Evolutionary conservation across 2,113 vertebrate genomes (phyloP), one percentile per base, ranked within the genome.

Genomic region (Xiphophorus couchianus): DNA sequence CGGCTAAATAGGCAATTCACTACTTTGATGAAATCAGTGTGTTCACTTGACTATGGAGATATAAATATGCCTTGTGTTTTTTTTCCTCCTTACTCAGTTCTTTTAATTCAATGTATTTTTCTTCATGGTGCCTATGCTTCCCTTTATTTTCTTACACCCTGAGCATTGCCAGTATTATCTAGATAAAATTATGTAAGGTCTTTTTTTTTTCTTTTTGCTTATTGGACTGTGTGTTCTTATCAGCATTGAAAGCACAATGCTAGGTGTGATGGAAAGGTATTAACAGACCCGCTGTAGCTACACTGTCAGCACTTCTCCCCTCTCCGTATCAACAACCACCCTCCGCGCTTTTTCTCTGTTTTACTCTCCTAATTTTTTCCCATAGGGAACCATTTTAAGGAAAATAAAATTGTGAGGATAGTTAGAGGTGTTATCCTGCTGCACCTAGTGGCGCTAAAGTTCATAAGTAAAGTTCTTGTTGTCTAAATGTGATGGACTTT

Each of bases 191-290:
- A 89, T 90, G 88, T 83, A 70, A 83, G 84, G 66, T 81, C 89
- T 86, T 84, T 51, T 78, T 70, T 77, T 75, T 42, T 79, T 58
- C 69, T 88, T 90, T 90, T 87, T 90, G 90, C 92, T 92, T 93
- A 90, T 92, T 93, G 90, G 90, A 92, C 91, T 90, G 88, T 87
- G 82, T 88, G 90, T 90, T 92, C 92, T 93, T 93, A 93, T 93
- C 92, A 92, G 92, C 86, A 84, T 79, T 63, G 81, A 73, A 82
- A 91, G 92, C 85, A 93, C 92, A 93, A 91, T 91, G 92, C 90
- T 88, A 62, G 84, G 85, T 90, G 89, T 92, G 92, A 92, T 90
- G 88, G 90, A 92, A 93, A 92, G 92, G 92, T 93, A 92, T 90
- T 90, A 92, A 86, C 89, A 90, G 89, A 86, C 80, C 85, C 66